phyloP scores from a whole-genome alignment of 2,888 invertebrate species.

The Embidobia sp. region DNA sequence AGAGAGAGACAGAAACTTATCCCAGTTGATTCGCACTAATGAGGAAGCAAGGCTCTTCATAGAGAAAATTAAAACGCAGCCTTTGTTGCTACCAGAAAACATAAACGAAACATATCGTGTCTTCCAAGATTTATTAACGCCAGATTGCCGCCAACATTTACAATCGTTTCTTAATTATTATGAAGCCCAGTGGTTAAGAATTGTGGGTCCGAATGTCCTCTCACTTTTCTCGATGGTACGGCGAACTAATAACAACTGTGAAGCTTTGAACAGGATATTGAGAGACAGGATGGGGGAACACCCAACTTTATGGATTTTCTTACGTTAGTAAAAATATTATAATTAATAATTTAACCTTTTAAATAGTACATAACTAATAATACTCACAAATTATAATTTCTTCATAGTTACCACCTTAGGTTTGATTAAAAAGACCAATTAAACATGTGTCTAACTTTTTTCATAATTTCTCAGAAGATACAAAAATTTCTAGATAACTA shows the following conservation, averaged over 20 bases:
- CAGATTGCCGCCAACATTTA: neutral
- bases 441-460: too few species aligned
- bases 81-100: neutral
- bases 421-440: too few species aligned
- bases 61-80: neutral
- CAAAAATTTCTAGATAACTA: too few species aligned
- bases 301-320: neutral
- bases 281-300: neutral
- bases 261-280: neutral
- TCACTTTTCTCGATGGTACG: neutral
- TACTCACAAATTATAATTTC: too few species aligned
- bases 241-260: constrained; percentile 3
- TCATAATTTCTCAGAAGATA: too few species aligned
- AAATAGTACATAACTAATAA: too few species aligned
- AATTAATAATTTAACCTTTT: too few species aligned
- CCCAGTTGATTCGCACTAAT: neutral
- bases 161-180: neutral
- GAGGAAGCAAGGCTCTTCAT: neutral
- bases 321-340: too few species aligned
- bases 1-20: too few species aligned
- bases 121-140: neutral
- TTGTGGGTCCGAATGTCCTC: neutral
- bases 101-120: neutral
- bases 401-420: too few species aligned
- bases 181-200: neutral